Evolutionary conservation across 1,140 invertebrate genomes (phyloP), one percentile per base, ranked within the genome.

Genomic region (Colletes gigas): DNA sequence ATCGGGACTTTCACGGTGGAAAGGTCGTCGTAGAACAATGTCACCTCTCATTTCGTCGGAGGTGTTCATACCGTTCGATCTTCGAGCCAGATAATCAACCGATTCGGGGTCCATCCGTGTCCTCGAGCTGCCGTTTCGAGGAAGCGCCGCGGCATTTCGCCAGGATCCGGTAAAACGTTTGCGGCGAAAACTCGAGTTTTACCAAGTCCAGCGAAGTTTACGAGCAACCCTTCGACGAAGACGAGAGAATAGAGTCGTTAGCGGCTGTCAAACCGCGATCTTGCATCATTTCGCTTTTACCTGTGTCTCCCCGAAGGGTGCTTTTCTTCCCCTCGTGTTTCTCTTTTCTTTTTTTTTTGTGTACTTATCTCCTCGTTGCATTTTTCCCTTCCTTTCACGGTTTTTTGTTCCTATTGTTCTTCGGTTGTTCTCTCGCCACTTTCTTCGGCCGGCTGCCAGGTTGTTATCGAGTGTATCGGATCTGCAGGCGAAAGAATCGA

Each of bases 171-270:
- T 81, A 67, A 67, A 84, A 80, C 50, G 8, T 50, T 17, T 63
- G 39, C 12, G 60, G 62, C 15, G 70, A 41, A 59, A 67, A 71
- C 66, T 54, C 44, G n/a, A 62, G 8, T 52, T 74, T 15, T 71
- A 39, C 50, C 50, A 9, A 8, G 8, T 12, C 50, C 50, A 3
- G 50, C 10, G 10, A 50, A 65, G 83, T 90, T 89, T 89, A 89
- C 78, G 88, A 84, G 81, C 83, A 88, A 88, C 85, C 82, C 85
- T 88, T 89, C 85, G 85, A 59, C 84, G 72, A 84, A 83, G 19
- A 68, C 50, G 19, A 75, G 84, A 84, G 86, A 87, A 87, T 87
- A 76, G 85, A 87, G 76, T 87, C 85, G 85, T 87, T 87, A 87
- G 72, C 82, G 78, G 14, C 15, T 87, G 83, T 57, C 85, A 76